phyloP scores from a whole-genome alignment of 2,888 invertebrate species.

The Cheilosia variabilis region DNA sequence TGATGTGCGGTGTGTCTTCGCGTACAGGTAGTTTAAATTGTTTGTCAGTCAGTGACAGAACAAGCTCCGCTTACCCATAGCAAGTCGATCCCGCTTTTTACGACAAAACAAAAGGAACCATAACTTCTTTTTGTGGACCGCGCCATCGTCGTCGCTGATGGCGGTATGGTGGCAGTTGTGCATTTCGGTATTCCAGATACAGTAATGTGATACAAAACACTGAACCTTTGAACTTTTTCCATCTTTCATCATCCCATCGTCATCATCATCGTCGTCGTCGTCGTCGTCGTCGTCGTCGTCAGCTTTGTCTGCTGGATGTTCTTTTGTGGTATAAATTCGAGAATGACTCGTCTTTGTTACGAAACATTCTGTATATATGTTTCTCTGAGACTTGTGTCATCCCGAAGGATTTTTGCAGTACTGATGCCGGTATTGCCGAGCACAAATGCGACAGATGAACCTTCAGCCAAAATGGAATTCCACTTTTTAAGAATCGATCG shows the following conservation, averaged over 20 bases:
- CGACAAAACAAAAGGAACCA: slow-evolving; percentile 58
- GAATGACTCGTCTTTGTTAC: slow-evolving; percentile 49
- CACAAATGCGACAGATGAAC: slow-evolving; percentile 5
- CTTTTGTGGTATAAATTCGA: slow-evolving; percentile 18
- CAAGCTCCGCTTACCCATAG: slow-evolving; percentile 43
- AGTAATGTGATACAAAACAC: slow-evolving; percentile 71
- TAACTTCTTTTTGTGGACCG: slow-evolving; percentile 34
- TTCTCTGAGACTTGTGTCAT: slow-evolving; percentile 22
- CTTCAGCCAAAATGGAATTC: slow-evolving; percentile 17
- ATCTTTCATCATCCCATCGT: slow-evolving; percentile 69
- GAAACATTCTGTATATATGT: slow-evolving; percentile 26
- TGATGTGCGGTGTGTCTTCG: slow-evolving; percentile 48
- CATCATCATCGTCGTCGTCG: slow-evolving; percentile 12
- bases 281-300: slow-evolving; percentile 7
- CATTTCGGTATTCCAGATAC: slow-evolving; percentile 61
- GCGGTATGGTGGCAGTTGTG: slow-evolving; percentile 33
- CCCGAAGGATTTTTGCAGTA: slow-evolving; percentile 12
- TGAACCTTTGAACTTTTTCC: slow-evolving; percentile 72
- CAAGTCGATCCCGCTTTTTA: slow-evolving; percentile 59
- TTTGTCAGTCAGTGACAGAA: slow-evolving; percentile 27
- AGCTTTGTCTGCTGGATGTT: slow-evolving; percentile 18
- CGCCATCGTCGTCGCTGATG: slow-evolving; percentile 11
- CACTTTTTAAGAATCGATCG: slow-evolving; percentile 55
- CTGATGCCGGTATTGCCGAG: slow-evolving; percentile 33
- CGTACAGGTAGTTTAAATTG: slow-evolving; percentile 63